These are phyloP conservation scores for Caenorhabditis sinica DNA, from an alignment of 2,888 invertebrate species.

Conservation along the genomic window DNA sequence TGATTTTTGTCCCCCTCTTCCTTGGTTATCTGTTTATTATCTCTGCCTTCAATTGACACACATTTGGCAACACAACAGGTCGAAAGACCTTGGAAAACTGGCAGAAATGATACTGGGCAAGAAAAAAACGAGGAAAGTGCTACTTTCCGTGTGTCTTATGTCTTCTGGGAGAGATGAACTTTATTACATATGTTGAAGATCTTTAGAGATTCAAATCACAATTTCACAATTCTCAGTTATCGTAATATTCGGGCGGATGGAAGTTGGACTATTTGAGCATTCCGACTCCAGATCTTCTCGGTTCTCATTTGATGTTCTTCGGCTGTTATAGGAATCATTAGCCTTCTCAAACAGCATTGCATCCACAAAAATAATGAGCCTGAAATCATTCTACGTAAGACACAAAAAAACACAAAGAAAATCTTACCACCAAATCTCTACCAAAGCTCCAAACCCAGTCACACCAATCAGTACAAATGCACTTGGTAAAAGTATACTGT, in stretches of 20 bases:
- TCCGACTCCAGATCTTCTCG: conserved; percentile 30
- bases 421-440: conserved; percentile 71
- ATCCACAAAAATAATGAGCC: conserved; percentile 72
- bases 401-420: background rate
- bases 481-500: conserved; percentile 59
- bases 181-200: background rate
- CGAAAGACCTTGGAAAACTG: conserved; percentile 2
- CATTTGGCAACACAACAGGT: conserved; percentile 19
- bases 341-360: conserved; percentile 59
- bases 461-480: conserved; percentile 55
- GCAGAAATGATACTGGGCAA: background rate
- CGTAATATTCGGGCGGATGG: background rate
- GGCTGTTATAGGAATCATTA: conserved; percentile 3
- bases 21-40: conserved; percentile 3
- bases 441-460: conserved; percentile 24
- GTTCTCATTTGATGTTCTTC: conserved; percentile 19
- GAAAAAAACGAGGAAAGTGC: too few relatives aligned
- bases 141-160: conserved; percentile 2
- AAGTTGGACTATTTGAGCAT: conserved; percentile 34
- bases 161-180: background rate
- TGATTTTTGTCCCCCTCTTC: conserved; percentile 2
- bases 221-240: conserved; percentile 23
- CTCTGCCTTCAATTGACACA: conserved; percentile 1
- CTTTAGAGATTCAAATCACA: conserved; percentile 3
- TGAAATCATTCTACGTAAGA: conserved; percentile 3